Evolutionary conservation across 2,888 invertebrate genomes (phyloP).

Genomic region (Himalopsyche anomala): DNA sequence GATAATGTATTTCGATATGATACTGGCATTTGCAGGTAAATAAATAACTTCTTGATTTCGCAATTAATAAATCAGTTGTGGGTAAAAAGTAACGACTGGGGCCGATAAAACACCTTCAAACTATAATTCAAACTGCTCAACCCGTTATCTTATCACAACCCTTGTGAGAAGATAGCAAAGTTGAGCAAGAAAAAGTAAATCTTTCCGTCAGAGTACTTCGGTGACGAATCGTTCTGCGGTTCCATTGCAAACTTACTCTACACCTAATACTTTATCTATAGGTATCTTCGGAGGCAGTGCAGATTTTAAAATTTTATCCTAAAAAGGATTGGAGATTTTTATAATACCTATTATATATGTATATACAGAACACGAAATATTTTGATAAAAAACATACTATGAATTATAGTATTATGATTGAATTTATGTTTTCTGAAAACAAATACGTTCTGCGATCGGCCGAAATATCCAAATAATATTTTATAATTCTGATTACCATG

Average conservation of each 20-base stretch:
- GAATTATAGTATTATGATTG: no score
- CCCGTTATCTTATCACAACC: slow-evolving; percentile 38
- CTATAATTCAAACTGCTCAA: background rate
- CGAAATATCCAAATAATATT: no score
- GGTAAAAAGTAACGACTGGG: background rate
- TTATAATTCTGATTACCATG: no score
- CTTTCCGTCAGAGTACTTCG: slow-evolving; percentile 59
- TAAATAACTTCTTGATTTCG: no score
- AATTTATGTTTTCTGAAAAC: no score
- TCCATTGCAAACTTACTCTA: slow-evolving; percentile 60
- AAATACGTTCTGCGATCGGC: no score
- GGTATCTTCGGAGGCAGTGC: slow-evolving; percentile 1
- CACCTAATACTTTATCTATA: slow-evolving; percentile 46
- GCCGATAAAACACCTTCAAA: slow-evolving; percentile 32
- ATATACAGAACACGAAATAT: no score
- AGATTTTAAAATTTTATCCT: background rate
- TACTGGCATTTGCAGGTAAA: no score
- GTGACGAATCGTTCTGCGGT: slow-evolving; percentile 64
- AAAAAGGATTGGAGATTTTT: no score
- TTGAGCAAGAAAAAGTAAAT: slow-evolving; percentile 61
- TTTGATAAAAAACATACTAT: no score
- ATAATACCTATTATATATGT: no score
- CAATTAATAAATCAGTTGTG: background rate
- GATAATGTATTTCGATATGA: no score
- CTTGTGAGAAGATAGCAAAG: slow-evolving; percentile 52